Conservation (phyloP, 2,797 vertebrate species). For the Passerculus sandwichensis region DNA sequence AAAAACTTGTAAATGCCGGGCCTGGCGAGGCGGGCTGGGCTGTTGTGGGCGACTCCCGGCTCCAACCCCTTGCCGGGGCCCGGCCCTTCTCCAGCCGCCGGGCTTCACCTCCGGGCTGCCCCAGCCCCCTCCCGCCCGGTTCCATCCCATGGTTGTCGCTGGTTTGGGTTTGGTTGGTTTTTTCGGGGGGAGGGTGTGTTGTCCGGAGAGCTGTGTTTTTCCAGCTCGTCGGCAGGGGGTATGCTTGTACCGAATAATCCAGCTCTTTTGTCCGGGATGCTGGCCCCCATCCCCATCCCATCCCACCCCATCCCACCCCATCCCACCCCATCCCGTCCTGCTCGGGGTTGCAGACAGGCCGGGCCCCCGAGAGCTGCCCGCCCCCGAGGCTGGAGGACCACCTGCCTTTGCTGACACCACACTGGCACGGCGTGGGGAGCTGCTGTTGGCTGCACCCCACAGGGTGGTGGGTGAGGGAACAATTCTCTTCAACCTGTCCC, state of each 20-base stretch:
- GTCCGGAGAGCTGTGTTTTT: conserved; percentile 23
- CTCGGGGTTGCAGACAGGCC: background rate
- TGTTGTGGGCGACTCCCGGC: background rate
- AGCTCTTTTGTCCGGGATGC: background rate
- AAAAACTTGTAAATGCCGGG: background rate
- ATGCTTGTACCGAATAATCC: conserved; percentile 47
- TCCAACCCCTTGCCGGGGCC: background rate
- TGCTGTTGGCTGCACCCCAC: background rate
- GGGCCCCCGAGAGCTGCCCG: background rate
- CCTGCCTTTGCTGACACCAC: background rate
- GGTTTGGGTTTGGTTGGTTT: background rate
- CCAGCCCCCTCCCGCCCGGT: background rate
- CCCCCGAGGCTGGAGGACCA: background rate
- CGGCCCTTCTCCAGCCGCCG: background rate
- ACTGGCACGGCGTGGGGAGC: background rate
- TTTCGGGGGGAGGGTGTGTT: background rate
- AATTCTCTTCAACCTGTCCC: background rate
- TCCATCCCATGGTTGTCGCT: background rate
- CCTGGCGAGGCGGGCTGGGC: background rate
- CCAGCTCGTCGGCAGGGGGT: conserved; percentile 63
- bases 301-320: background rate
- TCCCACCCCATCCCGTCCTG: background rate
- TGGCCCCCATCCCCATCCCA: background rate
- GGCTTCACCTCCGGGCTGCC: too few relatives aligned
- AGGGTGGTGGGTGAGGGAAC: background rate